phyloP scores from a whole-genome alignment of 2,797 vertebrate genomes.

The Prunella strophiata region DNA sequence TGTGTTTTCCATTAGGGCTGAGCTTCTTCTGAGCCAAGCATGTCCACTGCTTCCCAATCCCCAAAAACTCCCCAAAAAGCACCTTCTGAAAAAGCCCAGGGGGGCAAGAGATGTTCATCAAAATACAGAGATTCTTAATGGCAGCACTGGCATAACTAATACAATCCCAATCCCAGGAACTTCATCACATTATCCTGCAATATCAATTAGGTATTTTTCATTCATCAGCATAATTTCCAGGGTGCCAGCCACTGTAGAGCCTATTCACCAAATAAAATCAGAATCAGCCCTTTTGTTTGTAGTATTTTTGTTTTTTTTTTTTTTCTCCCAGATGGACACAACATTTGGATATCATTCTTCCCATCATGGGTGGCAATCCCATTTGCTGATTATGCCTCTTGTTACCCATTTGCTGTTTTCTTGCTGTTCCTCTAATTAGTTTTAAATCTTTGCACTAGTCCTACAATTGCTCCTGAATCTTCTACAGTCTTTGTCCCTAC shows the following conservation, averaged over 20 bases:
- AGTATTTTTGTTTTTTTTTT: not conserved
- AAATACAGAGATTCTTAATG: not conserved
- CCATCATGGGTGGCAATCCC: not conserved
- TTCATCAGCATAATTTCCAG: not conserved
- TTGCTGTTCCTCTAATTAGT: not conserved
- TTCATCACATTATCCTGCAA: not conserved
- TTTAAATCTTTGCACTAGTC: constrained; percentile 3
- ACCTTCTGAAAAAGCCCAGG: not conserved
- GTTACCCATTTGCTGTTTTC: not conserved
- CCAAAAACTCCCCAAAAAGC: not conserved
- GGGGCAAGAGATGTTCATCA: not conserved
- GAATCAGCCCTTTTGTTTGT: not conserved
- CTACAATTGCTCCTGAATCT: not conserved
- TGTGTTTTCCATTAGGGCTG: not conserved
- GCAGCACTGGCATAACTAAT: not conserved
- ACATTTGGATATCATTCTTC: not conserved
- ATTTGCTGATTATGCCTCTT: not conserved
- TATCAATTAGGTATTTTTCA: not conserved
- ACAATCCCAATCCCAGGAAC: not conserved
- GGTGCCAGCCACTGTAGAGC: not conserved
- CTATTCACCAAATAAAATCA: not conserved
- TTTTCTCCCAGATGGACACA: not conserved
- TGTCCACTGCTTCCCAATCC: not conserved
- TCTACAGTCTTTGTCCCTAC: not conserved
- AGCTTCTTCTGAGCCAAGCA: not conserved